phyloP scores from a whole-genome alignment of 2,797 vertebrate species.

The Enteromius afrohamiltoni region DNA sequence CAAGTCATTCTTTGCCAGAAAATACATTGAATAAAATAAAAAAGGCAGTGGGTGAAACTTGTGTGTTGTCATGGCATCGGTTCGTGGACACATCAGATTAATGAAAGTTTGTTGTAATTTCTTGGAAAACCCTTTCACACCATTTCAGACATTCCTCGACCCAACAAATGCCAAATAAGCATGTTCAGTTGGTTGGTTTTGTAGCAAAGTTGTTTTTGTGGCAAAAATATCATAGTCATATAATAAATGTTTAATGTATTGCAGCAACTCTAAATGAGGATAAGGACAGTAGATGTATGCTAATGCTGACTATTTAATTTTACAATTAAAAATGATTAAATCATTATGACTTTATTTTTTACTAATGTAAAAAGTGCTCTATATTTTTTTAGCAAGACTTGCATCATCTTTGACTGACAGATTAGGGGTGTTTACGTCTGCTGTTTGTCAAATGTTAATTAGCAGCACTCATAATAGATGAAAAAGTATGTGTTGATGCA shows the following conservation, averaged over 20 bases:
- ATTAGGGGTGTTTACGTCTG: not conserved
- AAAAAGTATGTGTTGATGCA: not conserved
- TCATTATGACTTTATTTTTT: not conserved
- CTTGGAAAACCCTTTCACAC: no score
- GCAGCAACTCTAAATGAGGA: not conserved
- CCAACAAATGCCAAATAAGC: no score
- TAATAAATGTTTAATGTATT: not conserved
- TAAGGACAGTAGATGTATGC: not conserved
- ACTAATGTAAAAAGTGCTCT: not conserved
- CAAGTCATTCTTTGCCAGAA: no score
- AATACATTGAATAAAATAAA: no score
- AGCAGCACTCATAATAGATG: not conserved
- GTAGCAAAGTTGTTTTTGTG: no score
- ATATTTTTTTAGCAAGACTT: not conserved
- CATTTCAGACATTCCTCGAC: no score
- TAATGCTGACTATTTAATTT: not conserved
- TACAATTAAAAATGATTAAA: not conserved
- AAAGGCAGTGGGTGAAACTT: no score
- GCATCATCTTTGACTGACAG: not conserved
- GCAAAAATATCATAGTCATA: not conserved
- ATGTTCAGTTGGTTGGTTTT: no score
- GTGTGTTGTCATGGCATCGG: no score
- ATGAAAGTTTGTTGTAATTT: no score
- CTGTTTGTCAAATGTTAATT: constrained; percentile 1
- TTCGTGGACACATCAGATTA: no score